Percentiles rank a stretch among this genome's conserved stretches.
These are phyloP conservation scores for Drusus annulatus DNA, from an alignment of 1,140 invertebrate species.

Conservation along the genomic window DNA sequence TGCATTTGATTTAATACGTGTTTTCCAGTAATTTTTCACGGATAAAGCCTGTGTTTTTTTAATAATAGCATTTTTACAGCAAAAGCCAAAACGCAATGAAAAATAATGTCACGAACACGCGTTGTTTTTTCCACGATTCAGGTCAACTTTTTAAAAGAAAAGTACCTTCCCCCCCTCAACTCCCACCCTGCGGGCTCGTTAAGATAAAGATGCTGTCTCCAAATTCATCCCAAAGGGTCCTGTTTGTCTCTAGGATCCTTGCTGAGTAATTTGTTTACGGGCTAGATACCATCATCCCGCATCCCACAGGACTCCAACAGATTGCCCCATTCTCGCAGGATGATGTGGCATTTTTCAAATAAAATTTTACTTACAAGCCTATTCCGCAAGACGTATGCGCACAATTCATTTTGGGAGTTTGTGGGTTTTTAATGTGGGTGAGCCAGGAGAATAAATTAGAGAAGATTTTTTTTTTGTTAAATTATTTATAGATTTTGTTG, in stretches of 20 bases:
- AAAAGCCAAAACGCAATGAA: too few species aligned
- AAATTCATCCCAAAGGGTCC: constrained; percentile 39
- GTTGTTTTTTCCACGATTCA: too few species aligned
- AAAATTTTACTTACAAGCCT: not conserved
- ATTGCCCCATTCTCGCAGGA: constrained; percentile 21
- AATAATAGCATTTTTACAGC: too few species aligned
- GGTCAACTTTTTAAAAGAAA: constrained; percentile 14
- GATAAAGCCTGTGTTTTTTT: too few species aligned
- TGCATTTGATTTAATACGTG: too few species aligned
- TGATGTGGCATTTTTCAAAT: constrained; percentile 32
- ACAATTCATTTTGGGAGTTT: not conserved
- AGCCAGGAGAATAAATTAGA: too few species aligned
- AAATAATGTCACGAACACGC: too few species aligned
- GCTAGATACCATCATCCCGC: constrained; percentile 37
- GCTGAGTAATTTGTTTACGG: constrained; percentile 52
- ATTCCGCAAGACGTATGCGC: not conserved
- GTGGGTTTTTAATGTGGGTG: too few species aligned
- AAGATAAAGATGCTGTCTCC: constrained; percentile 50
- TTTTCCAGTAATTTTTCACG: too few species aligned
- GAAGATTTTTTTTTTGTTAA: too few species aligned
- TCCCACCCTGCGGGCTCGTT: constrained; percentile 41
- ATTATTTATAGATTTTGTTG: too few species aligned
- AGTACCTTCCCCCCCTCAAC: not conserved
- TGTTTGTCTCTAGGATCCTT: constrained; percentile 25
- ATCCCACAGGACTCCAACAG: constrained; percentile 34